Conservation (phyloP, 2,888 invertebrate species). For the Zaprionus lineosus region DNA sequence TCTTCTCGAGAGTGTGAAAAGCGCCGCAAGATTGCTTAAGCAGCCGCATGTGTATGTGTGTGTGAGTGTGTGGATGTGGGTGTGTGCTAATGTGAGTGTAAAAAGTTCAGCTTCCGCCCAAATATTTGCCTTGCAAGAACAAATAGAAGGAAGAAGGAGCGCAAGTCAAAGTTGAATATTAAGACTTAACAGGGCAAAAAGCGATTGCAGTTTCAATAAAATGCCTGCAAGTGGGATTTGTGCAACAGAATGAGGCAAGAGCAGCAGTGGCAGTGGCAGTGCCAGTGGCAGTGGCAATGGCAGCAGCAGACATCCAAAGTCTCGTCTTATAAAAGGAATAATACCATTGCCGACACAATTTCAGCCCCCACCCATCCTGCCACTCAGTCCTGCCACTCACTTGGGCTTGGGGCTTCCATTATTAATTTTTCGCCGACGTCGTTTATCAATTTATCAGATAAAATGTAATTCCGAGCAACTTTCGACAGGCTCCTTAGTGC, state of each 20-base stretch:
- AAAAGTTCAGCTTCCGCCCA: slow-evolving; percentile 61
- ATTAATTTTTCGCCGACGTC: slow-evolving; percentile 26
- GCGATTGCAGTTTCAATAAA: slow-evolving; percentile 43
- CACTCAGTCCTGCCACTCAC: not conserved
- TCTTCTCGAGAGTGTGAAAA: slow-evolving; percentile 46
- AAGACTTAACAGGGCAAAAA: slow-evolving; percentile 47
- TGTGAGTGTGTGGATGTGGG: not conserved
- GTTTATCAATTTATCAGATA: slow-evolving; percentile 41
- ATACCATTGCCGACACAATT: slow-evolving; percentile 22
- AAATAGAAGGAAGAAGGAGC: slow-evolving; percentile 12
- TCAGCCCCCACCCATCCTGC: not conserved
- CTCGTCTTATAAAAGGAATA: slow-evolving; percentile 22
- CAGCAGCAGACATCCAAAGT: slow-evolving; percentile 30
- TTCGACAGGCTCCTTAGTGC: slow-evolving; percentile 29
- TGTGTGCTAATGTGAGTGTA: slow-evolving; percentile 14
- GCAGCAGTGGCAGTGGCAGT: not conserved
- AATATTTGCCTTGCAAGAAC: slow-evolving; percentile 57
- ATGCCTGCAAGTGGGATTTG: slow-evolving; percentile 42
- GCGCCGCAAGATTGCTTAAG: slow-evolving; percentile 32
- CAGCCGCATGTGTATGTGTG: not conserved
- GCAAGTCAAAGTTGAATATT: slow-evolving; percentile 54
- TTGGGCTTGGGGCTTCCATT: not conserved
- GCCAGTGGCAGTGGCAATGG: slow-evolving; percentile 19
- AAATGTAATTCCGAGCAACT: slow-evolving; percentile 18
- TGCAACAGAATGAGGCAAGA: slow-evolving; percentile 22